Base-by-base conservation (phyloP, 2,888 invertebrate genomes). In the Agelastica alni region DNA sequence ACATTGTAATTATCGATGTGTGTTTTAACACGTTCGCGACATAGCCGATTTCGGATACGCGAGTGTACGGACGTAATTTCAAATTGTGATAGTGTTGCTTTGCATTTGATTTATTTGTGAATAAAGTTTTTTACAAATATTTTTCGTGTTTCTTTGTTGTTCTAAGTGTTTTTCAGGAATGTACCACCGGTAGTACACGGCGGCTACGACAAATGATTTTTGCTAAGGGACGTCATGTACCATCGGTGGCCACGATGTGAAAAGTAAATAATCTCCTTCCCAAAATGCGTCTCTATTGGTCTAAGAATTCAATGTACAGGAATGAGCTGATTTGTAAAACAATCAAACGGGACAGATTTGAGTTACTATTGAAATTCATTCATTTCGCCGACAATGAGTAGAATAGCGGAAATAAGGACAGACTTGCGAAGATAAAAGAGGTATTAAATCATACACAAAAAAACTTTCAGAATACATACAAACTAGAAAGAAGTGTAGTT, bases 351-450 rank as follows among this genome's bases (percentile, higher is more conserved):
- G 16, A 14, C 45, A 17, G 45, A 13, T 45, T 45, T 32, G 31
- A 32, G 4, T 45, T 45, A 31, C 16, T 44, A 22, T 30, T 44
- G 4, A 44, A 44, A 44, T 44, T 44, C n/a, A n/a, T n/a, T n/a
- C 31, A 45, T 45, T 45, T 45, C 22, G 9, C 45, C 7, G 18
- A 45, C 32, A 32, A 45, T 10, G 45, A 32, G 6, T 14, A 22
- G 26, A 45, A 45, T 10, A n/a, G n/a, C n/a, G n/a, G n/a, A n/a
- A n/a, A n/a, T n/a, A n/a, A n/a, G n/a, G n/a, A n/a, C n/a, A n/a
- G n/a, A n/a, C n/a, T n/a, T n/a, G n/a, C n/a, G n/a, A n/a, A n/a
- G n/a, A n/a, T n/a, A n/a, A n/a, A n/a, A n/a, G n/a, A n/a, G n/a
- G n/a, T n/a, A n/a, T n/a, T n/a, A n/a, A n/a, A n/a, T n/a, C n/a